Base-by-base conservation (phyloP, 2,113 vertebrate species). In the Pterocles burchelli region DNA sequence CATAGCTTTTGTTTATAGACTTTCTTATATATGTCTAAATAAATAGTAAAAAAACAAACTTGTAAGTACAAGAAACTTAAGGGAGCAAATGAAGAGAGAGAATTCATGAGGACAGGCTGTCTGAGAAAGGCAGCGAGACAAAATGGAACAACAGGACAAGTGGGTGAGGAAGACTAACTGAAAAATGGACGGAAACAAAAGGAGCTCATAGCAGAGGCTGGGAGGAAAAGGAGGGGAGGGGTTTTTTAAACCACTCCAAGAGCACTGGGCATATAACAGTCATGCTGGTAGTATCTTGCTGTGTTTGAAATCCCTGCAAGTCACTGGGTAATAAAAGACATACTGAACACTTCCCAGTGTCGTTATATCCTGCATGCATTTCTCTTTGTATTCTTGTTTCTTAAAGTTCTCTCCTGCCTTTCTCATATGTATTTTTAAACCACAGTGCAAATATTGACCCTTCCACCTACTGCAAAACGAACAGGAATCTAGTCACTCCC, bases 401-500 rank as follows among this genome's bases (percentile, higher is more conserved):
- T 85, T 80, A 66, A 91, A 88, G 90, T 71, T 93, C 71, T 87
- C 75, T 79, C 52, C 77, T 94, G 91, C 48, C 89, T 85, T 76
- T 92, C 68, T 89, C 65, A 12, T 83, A 31, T 28, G 67, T 91
- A 22, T 92, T 92, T 96, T 96, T 87, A 94, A 96, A 93, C 55
- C 34, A 7, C 81, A 90, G 73, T 52, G 76, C 90, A 97, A 97
- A 97, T 96, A 94, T 95, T 97, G 95, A 96, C 90, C 81, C 90
- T 96, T 90, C 93, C 2, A 1, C 91, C 81, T 78, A 19, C 58
- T 57, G 74, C 31, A 4, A 72, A 96, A 67, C 58, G 93, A 96
- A 85, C 87, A 95, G 87, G 94, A 94, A 94, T 95, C 74, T 75
- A 45, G 78, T 90, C 90, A 91, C 89, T 94, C 87, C 92, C 94